Evolutionary conservation across 2,888 invertebrate species (phyloP).

Genomic region (Glaucopsyche alexis): DNA sequence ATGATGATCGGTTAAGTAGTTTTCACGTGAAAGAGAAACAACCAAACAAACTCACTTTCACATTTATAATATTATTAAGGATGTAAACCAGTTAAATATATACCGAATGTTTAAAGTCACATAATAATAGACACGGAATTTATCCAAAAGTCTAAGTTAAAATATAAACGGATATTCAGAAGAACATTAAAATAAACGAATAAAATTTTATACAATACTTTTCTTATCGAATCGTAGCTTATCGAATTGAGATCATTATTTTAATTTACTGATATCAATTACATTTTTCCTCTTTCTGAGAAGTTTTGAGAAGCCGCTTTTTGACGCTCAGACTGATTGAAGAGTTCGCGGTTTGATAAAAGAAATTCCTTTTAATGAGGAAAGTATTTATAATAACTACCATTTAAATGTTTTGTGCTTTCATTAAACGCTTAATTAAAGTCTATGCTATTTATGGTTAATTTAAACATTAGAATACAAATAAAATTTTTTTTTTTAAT

Average conservation of each 20-base stretch:
- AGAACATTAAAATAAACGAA: not conserved
- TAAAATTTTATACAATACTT: not conserved
- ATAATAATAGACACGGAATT: too few species aligned
- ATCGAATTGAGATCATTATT: not conserved
- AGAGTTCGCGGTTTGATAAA: not conserved
- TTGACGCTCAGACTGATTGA: not conserved
- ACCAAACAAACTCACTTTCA: too few species aligned
- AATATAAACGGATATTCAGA: not conserved
- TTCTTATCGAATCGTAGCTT: not conserved
- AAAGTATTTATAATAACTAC: not conserved
- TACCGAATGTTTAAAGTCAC: too few species aligned
- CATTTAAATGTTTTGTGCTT: not conserved
- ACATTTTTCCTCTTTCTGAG: not conserved
- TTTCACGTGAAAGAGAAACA: too few species aligned
- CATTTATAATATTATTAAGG: too few species aligned
- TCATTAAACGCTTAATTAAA: not conserved
- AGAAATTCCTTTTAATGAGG: not conserved
- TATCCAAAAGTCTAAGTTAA: too few species aligned
- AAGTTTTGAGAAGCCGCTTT: not conserved
- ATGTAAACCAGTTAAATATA: too few species aligned
- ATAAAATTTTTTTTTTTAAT: too few species aligned
- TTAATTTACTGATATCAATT: slow-evolving; percentile 4
- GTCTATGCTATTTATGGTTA: not conserved
- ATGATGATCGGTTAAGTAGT: too few species aligned
- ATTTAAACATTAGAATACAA: too few species aligned